Evolutionary conservation across 1,140 invertebrate genomes (phyloP), one percentile per base, ranked within the genome.

Genomic region (Aphelinus atriplicis): DNA sequence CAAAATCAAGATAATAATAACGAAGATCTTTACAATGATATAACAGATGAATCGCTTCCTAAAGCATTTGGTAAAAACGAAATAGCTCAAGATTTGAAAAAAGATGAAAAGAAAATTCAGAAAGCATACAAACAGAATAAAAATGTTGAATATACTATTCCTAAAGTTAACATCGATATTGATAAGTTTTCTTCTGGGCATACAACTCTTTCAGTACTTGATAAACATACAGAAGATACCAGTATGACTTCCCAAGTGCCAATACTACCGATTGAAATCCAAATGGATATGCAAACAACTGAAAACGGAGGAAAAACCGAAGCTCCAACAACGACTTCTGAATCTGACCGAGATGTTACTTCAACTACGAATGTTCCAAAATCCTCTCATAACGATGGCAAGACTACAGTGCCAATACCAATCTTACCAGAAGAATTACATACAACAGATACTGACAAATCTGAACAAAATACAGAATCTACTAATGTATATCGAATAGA

Each of bases 11-110:
- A 84, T 65, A 84, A 84, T 48, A 76, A 78, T 7, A 76, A 78
- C 6, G 86, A 88, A 77, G 86, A 88, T 77, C 82, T 84, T 6
- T 85, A 88, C 57, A 88, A 88, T 57, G 86, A 88, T 70, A 88
- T 88, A 71, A 73, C 75, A 0, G 84, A 88, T 65, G 85, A 87
- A 56, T 71, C 51, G 50, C 3, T 74, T 81, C 60, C 73, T 72
- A 3, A 84, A 82, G 45, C 73, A 75, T 51, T 83, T 26, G 78
- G 78, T 26, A 75, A 78, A 42, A 77, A 80, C 48, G 73, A 72
- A 7, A 77, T 79, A 60, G 9, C 75, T 3, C 10, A 68, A 6
- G 62, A 73, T 77, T 3, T 77, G 48, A 77, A 76, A 47, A 70
- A 76, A 62, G 51, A 76, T 7, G 78, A 78, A 10, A 74, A 74